These are phyloP conservation scores for Zaprionus vittiger DNA, from an alignment of 1,140 invertebrate species.

Conservation along the genomic window DNA sequence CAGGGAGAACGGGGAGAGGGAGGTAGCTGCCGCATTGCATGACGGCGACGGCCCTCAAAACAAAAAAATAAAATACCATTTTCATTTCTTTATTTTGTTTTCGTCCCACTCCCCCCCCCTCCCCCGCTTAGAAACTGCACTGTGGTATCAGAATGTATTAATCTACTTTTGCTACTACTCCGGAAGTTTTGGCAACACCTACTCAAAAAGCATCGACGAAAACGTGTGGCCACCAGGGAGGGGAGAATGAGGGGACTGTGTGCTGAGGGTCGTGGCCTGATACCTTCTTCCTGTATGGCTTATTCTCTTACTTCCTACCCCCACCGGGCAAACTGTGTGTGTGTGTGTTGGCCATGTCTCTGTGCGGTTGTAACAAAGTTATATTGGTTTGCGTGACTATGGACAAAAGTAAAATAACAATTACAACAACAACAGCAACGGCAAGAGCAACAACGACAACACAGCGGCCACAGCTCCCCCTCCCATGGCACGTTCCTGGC, in stretches of 20 bases:
- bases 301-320: conserved; percentile 36
- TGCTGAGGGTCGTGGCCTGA: conserved; percentile 8
- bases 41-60: conserved; percentile 29
- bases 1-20: neutral
- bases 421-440: conserved; percentile 55
- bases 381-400: conserved; percentile 82
- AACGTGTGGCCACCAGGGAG: conserved; percentile 25
- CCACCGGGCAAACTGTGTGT: neutral
- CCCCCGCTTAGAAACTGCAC: conserved; percentile 54
- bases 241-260: neutral
- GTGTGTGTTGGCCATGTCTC: conserved; percentile 66
- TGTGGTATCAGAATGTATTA: conserved; percentile 79
- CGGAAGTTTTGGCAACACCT: conserved; percentile 81
- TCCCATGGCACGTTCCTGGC: conserved; percentile 2
- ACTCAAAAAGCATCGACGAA: conserved; percentile 62
- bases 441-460: conserved; percentile 54
- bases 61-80: conserved; percentile 26
- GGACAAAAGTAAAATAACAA: conserved; percentile 81
- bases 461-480: conserved; percentile 23
- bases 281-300: conserved; percentile 50
- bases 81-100: conserved; percentile 45
- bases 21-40: conserved; percentile 33
- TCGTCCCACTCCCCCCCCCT: conserved; percentile 24
- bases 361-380: conserved; percentile 80
- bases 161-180: conserved; percentile 72